Evolutionary conservation across 1,140 invertebrate species (phyloP), one percentile per base, ranked within the genome.

Genomic region (Stratiolaelaps scimitus): DNA sequence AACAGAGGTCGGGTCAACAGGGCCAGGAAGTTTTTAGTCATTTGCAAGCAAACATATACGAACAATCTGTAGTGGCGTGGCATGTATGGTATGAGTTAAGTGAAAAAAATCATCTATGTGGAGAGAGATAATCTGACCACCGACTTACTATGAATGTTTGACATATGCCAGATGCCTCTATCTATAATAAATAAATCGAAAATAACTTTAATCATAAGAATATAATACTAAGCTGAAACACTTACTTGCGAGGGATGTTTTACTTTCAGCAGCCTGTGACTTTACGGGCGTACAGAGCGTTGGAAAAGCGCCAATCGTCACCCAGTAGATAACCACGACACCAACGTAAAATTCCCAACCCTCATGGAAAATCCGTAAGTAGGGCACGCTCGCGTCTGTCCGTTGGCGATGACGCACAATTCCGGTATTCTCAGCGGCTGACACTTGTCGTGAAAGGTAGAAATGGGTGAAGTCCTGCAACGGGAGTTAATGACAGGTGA

Each of bases 311-410:
- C 19, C 47, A 19, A 48, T 7, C 5, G 47, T 48, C 47, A 48
- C 47, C 47, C 47, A 48, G 28, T 48, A 48, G 47, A 48, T 48
- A 4, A 48, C 15, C 4, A 48, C 47, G 23, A 26, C 53, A 17
- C 53, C 53, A 34, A 60, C 10, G 0, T 60, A 60, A 17, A 60
- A 60, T 26, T 20, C 53, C 53, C 53, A 60, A 15, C 53, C 53
- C 23, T 60, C 26, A 10, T 23, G 26, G 23, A 60, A 60, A 5
- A 60, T 20, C 28, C 4, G 20, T 28, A 19, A 48, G 15, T 48
- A 48, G 7, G 47, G 47, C 7, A 48, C 28, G 7, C 28, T 15
- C 19, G 28, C 15, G 7, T 48, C 47, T 4, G 15, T 15, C 20
- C 23, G 15, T 10, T 26, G 53, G 5, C 10, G 34, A 40, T 10